Evolutionary conservation across 2,113 vertebrate species (phyloP).

Genomic region (Ranitomeya imitator): DNA sequence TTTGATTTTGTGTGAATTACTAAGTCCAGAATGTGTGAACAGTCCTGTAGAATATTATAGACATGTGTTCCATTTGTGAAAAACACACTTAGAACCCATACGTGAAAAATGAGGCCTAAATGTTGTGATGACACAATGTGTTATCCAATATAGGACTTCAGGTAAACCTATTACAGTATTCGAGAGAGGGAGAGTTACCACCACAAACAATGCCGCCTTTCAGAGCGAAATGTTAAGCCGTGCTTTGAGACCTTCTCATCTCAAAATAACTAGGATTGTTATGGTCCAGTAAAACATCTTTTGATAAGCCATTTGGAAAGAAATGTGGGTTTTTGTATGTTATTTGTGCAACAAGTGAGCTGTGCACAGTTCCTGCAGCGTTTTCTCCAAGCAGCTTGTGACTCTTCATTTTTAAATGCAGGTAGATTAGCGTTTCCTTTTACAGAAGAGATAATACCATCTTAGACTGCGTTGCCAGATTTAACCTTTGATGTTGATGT

Average conservation of each 20-base stretch:
- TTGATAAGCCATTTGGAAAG: too few relatives aligned
- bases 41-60: too few relatives aligned
- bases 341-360: background rate
- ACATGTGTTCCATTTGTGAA: too few relatives aligned
- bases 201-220: background rate
- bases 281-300: background rate
- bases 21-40: too few relatives aligned
- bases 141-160: background rate
- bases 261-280: background rate
- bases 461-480: conserved; percentile 10
- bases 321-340: background rate
- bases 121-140: background rate
- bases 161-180: too few relatives aligned
- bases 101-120: too few relatives aligned
- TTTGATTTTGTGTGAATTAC: too few relatives aligned
- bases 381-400: conserved; percentile 8
- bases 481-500: conserved; percentile 32
- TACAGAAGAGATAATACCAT: conserved; percentile 47
- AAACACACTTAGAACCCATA: too few relatives aligned
- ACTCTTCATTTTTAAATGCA: conserved; percentile 35
- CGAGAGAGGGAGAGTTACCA: background rate
- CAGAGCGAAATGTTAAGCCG: background rate
- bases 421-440: conserved; percentile 48
- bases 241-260: background rate
- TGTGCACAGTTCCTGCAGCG: background rate